Conservation (phyloP, 2,113 vertebrate species). For the Mirza zaza region DNA sequence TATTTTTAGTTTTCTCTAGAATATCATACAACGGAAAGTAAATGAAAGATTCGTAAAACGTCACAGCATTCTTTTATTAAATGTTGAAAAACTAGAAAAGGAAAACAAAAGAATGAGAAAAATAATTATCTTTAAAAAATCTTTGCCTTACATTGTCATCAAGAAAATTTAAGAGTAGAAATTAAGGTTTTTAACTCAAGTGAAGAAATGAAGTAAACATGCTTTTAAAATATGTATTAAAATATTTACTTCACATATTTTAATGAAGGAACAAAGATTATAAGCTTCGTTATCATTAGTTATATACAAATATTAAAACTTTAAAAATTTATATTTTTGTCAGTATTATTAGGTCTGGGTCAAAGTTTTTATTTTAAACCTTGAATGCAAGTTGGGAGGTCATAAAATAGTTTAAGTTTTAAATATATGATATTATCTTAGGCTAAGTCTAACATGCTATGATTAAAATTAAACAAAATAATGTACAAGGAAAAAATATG, state of each 20-base stretch:
- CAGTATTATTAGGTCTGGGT: neutral
- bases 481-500: neutral
- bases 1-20: slow-evolving; percentile 13
- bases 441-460: neutral
- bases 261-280: neutral
- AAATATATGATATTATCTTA: neutral
- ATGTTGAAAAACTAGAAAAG: neutral
- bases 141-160: neutral
- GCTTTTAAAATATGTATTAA: neutral
- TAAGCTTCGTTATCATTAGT: neutral
- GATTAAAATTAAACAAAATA: neutral
- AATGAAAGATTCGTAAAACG: slow-evolving; percentile 33
- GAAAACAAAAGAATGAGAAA: neutral
- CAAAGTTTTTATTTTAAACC: neutral
- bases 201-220: neutral
- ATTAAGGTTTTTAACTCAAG: neutral
- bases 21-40: neutral
- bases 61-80: neutral
- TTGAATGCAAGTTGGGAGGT: neutral
- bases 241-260: neutral
- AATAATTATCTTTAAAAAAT: neutral
- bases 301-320: neutral
- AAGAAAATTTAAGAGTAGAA: neutral
- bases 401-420: neutral
- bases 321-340: neutral